These are phyloP conservation scores for Panzeria rudis DNA, from an alignment of 2,888 invertebrate species.

Conservation along the genomic window DNA sequence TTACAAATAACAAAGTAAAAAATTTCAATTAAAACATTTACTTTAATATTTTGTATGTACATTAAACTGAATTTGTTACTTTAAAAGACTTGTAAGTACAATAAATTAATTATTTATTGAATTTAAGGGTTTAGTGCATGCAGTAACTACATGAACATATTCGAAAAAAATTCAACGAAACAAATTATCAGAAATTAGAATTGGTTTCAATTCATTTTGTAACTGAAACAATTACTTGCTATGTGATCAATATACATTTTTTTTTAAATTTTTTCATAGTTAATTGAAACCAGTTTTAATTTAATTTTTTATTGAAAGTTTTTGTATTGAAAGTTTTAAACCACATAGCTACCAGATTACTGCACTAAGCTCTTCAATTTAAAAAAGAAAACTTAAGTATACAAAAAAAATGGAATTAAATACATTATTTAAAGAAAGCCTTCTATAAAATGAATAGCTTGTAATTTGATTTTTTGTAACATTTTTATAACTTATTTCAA, in stretches of 20 bases:
- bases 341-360: background rate
- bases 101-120: constrained; percentile 31
- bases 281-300: too few species aligned
- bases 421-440: constrained; percentile 4
- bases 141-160: background rate
- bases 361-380: background rate
- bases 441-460: constrained; percentile 32
- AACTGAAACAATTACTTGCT: too few species aligned
- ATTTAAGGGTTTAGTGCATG: background rate
- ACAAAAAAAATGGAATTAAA: constrained; percentile 7
- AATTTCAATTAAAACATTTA: constrained; percentile 32
- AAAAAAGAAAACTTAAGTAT: constrained; percentile 12
- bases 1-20: constrained; percentile 15
- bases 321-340: too few species aligned
- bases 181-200: background rate
- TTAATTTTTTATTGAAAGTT: too few species aligned
- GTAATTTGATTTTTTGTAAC: constrained; percentile 17
- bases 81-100: constrained; percentile 47
- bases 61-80: constrained; percentile 20
- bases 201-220: too few species aligned
- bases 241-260: too few species aligned
- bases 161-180: background rate
- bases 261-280: too few species aligned
- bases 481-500: constrained; percentile 37
- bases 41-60: constrained; percentile 46